Percentiles rank a stretch among this genome's conserved stretches.
These are phyloP conservation scores for Fissipunctia ypsillon DNA, from an alignment of 2,888 invertebrate species.

Conservation along the genomic window DNA sequence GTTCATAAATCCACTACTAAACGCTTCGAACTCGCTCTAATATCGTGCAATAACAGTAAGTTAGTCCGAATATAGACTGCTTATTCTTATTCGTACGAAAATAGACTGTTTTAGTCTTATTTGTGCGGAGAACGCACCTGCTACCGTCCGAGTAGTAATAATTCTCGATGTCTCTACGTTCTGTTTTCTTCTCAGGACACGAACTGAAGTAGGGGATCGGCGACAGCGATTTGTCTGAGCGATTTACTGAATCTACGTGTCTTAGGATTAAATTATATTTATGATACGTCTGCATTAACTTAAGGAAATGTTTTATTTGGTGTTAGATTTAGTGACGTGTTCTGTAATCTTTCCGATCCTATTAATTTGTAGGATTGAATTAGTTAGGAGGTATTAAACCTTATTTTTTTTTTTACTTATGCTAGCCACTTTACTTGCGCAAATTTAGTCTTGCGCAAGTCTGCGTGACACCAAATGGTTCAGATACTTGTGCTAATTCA, in stretches of 20 bases:
- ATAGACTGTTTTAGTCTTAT: constrained; percentile 70
- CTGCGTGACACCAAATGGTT: no score
- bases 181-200: constrained; percentile 63
- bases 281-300: constrained; percentile 31
- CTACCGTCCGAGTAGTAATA: constrained; percentile 79
- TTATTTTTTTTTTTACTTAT: no score
- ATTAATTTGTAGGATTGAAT: constrained; percentile 29
- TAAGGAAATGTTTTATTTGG: constrained; percentile 43
- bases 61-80: constrained; percentile 73
- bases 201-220: constrained; percentile 55
- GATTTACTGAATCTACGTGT: constrained; percentile 58
- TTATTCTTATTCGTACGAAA: constrained; percentile 65
- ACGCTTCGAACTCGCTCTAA: constrained; percentile 67
- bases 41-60: constrained; percentile 75
- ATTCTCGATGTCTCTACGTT: constrained; percentile 75
- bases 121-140: constrained; percentile 82
- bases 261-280: constrained; percentile 52
- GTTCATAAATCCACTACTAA: constrained; percentile 64
- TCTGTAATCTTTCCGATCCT: constrained; percentile 38
- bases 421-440: no score
- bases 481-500: no score
- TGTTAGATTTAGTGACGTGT: constrained; percentile 16
- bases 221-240: constrained; percentile 57
- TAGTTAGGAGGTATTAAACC: background rate
- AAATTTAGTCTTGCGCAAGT: no score